Conservation (phyloP, 1,140 invertebrate species). For the Dolichoris vasculosae region DNA sequence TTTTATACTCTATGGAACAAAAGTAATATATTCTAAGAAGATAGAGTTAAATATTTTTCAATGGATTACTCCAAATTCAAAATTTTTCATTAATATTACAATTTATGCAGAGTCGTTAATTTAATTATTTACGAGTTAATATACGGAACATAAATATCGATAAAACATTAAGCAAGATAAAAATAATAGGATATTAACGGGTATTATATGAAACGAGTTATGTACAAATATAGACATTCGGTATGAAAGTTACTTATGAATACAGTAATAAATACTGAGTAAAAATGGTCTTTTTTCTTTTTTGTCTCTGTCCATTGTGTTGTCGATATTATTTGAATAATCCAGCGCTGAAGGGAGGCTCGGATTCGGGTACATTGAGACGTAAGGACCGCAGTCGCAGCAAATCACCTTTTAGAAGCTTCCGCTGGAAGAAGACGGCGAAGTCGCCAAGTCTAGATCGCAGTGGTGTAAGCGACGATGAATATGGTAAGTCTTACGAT, state of each 20-base stretch:
- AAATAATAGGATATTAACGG: background rate
- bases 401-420: conserved; percentile 93
- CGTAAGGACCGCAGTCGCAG: conserved; percentile 88
- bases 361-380: conserved; percentile 70
- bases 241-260: background rate
- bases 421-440: conserved; percentile 86
- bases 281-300: conserved; percentile 55
- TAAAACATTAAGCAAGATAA: background rate
- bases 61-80: too few species aligned
- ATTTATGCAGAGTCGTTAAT: background rate
- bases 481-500: conserved; percentile 76
- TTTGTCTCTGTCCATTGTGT: conserved; percentile 57
- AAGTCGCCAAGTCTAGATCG: conserved; percentile 75
- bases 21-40: too few species aligned
- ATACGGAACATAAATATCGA: background rate
- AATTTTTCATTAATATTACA: background rate
- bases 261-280: background rate
- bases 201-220: background rate
- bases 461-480: conserved; percentile 85
- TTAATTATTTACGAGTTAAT: background rate
- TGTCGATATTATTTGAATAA: conserved; percentile 59
- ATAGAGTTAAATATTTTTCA: too few species aligned
- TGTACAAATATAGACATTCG: background rate
- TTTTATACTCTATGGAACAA: too few species aligned
- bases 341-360: conserved; percentile 70